Evolutionary conservation across 2,797 vertebrate genomes (phyloP).

Genomic region (Chiloscyllium punctatum): DNA sequence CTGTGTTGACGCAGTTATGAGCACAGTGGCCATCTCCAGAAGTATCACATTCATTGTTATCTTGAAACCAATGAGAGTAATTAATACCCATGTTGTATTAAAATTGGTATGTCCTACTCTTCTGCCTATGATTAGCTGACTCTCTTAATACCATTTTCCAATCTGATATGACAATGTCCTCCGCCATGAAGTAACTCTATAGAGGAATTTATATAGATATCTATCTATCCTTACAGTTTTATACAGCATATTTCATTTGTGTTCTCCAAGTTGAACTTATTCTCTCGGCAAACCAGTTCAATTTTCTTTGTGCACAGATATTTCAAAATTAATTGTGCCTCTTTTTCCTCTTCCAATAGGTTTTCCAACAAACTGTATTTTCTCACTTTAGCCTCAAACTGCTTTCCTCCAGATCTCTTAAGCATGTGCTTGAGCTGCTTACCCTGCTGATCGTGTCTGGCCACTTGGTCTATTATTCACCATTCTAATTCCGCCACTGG

Average conservation of each 20-base stretch:
- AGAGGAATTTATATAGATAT: not conserved
- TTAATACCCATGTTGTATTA: not conserved
- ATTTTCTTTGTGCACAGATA: not conserved
- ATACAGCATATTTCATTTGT: not conserved
- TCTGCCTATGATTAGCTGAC: not conserved
- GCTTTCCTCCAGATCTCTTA: not conserved
- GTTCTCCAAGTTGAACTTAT: not conserved
- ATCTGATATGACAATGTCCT: not conserved
- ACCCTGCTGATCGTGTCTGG: not conserved
- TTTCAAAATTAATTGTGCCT: not conserved
- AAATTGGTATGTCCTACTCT: not conserved
- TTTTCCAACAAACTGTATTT: not conserved
- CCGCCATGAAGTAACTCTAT: not conserved
- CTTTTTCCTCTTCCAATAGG: not conserved
- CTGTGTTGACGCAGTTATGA: constrained; percentile 39
- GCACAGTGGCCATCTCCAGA: constrained; percentile 3
- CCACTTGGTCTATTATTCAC: not conserved
- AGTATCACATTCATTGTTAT: constrained; percentile 34
- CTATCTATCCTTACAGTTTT: not conserved
- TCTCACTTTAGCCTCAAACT: too few relatives aligned
- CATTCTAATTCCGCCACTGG: not conserved
- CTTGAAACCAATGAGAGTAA: constrained; percentile 20
- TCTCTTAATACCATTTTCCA: not conserved
- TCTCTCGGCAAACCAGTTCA: not conserved
- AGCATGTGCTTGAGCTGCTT: too few relatives aligned